Conservation (phyloP, 2,888 invertebrate genomes). For the Lasioglossum figueresi region DNA sequence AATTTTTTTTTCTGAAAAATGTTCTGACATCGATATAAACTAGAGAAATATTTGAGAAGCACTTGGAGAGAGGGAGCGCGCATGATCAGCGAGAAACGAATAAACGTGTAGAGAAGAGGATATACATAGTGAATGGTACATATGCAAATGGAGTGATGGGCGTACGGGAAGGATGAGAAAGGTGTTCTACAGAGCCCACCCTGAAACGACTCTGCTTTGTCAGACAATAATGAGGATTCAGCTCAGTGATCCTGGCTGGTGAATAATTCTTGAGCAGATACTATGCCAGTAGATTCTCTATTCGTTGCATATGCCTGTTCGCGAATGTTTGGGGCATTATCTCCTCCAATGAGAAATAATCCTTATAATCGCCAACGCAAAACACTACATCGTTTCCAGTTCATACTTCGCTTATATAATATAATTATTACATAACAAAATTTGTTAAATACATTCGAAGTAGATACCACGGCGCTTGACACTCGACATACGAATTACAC, state of each 20-base stretch:
- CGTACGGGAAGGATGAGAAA: neutral
- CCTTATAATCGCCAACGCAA: neutral
- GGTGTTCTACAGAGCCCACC: neutral
- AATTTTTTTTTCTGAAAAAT: neutral
- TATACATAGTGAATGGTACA: neutral
- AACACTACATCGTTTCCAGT: neutral
- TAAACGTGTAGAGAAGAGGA: neutral
- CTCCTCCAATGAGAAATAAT: neutral
- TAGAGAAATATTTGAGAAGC: neutral
- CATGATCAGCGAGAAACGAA: neutral
- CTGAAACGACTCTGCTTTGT: neutral
- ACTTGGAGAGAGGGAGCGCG: neutral
- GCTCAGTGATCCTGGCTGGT: neutral
- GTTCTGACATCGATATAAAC: neutral
- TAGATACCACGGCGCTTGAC: too few relatives aligned
- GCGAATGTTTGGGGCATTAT: neutral
- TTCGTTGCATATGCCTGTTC: neutral
- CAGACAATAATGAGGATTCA: constrained; percentile 4
- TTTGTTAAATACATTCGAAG: neutral
- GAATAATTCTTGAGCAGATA: constrained; percentile 5
- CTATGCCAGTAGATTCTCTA: neutral
- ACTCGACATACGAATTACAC: neutral
- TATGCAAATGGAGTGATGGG: neutral
- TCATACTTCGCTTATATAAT: too few relatives aligned
- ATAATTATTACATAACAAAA: too few relatives aligned